Evolutionary conservation across 2,888 invertebrate genomes (phyloP), one percentile per base, ranked within the genome.

Genomic region (Brenthis ino): DNA sequence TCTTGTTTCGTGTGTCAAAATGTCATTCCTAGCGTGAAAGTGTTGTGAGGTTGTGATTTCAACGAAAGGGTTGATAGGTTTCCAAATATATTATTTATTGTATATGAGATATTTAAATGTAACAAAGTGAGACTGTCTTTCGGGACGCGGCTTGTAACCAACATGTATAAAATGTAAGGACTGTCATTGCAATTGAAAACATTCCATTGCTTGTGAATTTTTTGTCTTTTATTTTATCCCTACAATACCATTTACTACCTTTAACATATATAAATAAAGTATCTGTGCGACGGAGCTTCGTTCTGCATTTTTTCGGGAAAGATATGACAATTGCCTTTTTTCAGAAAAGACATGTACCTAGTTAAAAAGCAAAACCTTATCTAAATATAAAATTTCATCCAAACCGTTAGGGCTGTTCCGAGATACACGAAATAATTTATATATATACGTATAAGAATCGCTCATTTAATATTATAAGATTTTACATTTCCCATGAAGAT

Each of bases 201-300:
- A 91, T 91, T 92, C 91, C 92, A 91, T 89, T 89, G 92, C 91
- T 91, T 92, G 87, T 90, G 83, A 86, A 70, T 56, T 74, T 20
- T 28, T 73, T 76, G 65, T 82, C 84, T 90, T 89, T 91, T 84
- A 87, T 89, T 91, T 85, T 16, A 11, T 43, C 11, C 37, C 37
- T 11, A 43, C 37, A 43, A 43, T 43, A 11, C 37, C 2, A 37
- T 37, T 54, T 63, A 63, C 8, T 58, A n/a, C 54, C 67, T 58
- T 14, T 43, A 33, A 33, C 53, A 20, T 37, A 51, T 4, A 12
- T n/a, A 33, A 61, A 50, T 61, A 28, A 56, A n/a, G n/a, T 28
- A 28, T 5, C 4, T 28, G 28, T 4, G 28, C 4, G 28, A 28
- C 4, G 28, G 28, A 28, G 28, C 28, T 28, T 28, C 28, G 0